A percentile compares a stretch with the other conserved stretches of the same genome.
phyloP scores from a whole-genome alignment of 1,140 invertebrate species.

The Eurosta solidaginis region DNA sequence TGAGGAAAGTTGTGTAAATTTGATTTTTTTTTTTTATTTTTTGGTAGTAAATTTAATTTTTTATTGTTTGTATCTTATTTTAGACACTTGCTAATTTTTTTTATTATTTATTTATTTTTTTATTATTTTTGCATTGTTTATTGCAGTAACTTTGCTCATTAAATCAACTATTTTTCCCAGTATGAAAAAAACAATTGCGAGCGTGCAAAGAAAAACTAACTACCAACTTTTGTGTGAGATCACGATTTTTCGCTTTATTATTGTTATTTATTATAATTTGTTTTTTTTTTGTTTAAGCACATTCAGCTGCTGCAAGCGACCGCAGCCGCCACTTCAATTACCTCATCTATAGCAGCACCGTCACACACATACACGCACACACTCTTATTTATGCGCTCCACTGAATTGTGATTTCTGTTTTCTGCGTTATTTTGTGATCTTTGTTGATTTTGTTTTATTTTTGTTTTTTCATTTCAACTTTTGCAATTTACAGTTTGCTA shows the following conservation, averaged over 20 bases:
- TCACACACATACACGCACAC: not conserved
- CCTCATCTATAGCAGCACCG: no score
- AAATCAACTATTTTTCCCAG: not conserved
- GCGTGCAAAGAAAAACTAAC: not conserved
- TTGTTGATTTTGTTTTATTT: not conserved
- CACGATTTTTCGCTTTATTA: not conserved
- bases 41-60: no score
- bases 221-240: not conserved
- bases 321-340: not conserved
- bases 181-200: not conserved
- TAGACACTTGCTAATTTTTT: no score
- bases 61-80: no score
- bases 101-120: no score
- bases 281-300: not conserved
- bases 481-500: not conserved
- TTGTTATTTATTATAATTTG: not conserved
- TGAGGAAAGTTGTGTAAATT: no score
- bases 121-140: no score
- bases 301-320: not conserved
- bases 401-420: not conserved
- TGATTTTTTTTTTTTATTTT: no score
- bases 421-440: not conserved
- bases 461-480: not conserved
- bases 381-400: not conserved
- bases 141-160: not conserved